These are phyloP conservation scores for Silvanus unidentatus DNA, from an alignment of 2,888 invertebrate species.

Conservation along the genomic window DNA sequence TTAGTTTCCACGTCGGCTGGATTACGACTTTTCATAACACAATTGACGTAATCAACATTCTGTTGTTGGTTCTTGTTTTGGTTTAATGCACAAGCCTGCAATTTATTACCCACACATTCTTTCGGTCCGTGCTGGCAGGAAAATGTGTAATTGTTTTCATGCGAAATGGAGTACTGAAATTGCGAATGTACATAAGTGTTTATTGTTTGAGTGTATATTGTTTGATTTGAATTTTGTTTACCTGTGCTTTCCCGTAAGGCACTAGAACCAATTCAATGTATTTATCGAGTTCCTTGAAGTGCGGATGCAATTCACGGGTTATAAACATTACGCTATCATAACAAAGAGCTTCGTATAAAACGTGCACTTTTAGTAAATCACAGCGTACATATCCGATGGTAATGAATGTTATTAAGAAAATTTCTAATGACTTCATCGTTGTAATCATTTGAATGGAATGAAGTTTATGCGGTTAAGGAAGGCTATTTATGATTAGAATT, in stretches of 20 bases:
- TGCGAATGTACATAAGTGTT: background rate
- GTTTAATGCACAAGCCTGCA: conserved; percentile 48
- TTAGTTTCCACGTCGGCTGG: conserved; percentile 11
- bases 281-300: conserved; percentile 32
- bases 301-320: conserved; percentile 45
- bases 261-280: conserved; percentile 25
- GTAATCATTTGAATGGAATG: no score
- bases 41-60: conserved; percentile 38
- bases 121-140: conserved; percentile 49
- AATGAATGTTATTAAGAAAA: no score
- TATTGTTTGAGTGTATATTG: no score
- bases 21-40: conserved; percentile 39
- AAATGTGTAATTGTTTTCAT: conserved; percentile 12
- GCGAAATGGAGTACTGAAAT: conserved; percentile 6
- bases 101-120: conserved; percentile 51
- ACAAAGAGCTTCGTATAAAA: conserved; percentile 51
- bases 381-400: no score
- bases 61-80: conserved; percentile 33
- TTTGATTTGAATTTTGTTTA: no score
- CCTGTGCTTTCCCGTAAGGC: conserved; percentile 32
- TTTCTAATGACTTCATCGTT: no score
- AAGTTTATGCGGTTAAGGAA: no score
- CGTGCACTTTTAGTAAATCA: no score
- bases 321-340: conserved; percentile 51
- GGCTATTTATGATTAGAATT: no score